These are phyloP conservation scores for Nicator chloris DNA, from an alignment of 2,113 vertebrate species.

Conservation along the genomic window DNA sequence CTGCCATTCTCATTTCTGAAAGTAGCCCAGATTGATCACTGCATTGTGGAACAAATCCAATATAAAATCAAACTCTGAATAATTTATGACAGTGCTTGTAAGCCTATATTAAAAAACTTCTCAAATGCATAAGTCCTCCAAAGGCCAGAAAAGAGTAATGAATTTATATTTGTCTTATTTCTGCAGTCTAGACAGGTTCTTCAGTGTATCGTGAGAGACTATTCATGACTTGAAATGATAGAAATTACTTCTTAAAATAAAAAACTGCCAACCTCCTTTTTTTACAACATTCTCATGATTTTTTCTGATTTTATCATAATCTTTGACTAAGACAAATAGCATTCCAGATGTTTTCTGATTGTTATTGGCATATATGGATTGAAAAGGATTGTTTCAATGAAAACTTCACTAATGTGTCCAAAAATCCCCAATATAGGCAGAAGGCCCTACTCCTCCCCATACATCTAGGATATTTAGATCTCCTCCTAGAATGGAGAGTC, in stretches of 20 bases:
- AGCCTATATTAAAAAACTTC: conserved; percentile 40
- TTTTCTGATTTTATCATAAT: not conserved
- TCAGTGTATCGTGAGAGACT: not conserved
- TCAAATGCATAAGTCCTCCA: not conserved
- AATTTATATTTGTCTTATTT: conserved; percentile 32
- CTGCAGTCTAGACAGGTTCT: not conserved
- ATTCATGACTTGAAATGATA: not conserved
- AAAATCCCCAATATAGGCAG: fast-evolving
- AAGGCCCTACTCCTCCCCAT: not conserved
- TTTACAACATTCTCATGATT: not conserved
- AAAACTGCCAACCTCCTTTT: not conserved
- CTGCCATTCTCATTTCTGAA: not conserved
- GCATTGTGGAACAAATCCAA: conserved; percentile 24
- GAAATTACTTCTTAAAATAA: not conserved
- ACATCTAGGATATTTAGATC: not conserved
- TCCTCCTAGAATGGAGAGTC: not conserved
- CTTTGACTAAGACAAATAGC: not conserved
- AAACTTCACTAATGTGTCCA: not conserved
- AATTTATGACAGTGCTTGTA: conserved; percentile 43
- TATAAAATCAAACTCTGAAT: conserved; percentile 42
- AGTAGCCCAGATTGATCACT: not conserved
- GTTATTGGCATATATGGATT: not conserved
- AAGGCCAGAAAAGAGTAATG: conserved; percentile 12
- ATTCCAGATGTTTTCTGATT: not conserved
- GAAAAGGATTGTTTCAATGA: not conserved